Percentiles rank a stretch among this genome's conserved stretches.
Evolutionary conservation across 2,797 vertebrate species (phyloP).

Genomic region (Lepilemur septentrionalis): DNA sequence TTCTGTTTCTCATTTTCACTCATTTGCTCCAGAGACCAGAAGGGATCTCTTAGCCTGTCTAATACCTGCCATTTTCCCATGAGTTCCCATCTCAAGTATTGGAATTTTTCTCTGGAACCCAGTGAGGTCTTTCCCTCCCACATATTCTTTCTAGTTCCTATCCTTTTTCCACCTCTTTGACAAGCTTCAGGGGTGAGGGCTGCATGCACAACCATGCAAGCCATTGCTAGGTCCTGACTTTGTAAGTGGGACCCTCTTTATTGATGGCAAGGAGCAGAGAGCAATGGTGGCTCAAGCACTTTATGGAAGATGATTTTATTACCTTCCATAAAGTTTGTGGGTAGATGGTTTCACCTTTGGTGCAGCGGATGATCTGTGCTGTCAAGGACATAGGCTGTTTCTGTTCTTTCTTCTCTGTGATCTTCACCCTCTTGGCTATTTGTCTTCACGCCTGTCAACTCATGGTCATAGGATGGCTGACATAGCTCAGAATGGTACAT

Average conservation of each 20-base stretch:
- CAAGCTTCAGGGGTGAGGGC: neutral
- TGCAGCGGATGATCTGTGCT: neutral
- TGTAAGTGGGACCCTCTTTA: neutral
- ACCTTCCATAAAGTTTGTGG: too few relatives aligned
- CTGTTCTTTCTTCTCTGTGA: neutral
- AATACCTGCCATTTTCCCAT: neutral
- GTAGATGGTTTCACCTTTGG: neutral
- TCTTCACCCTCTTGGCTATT: neutral
- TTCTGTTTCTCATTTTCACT: neutral
- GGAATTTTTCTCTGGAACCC: neutral
- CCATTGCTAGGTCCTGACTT: neutral
- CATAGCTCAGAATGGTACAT: neutral
- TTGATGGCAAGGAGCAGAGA: neutral
- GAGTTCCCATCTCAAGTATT: neutral
- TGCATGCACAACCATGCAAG: neutral
- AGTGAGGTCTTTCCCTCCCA: neutral
- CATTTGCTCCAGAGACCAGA: neutral
- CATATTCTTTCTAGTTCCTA: neutral
- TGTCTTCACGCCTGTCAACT: neutral
- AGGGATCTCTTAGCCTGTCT: neutral
- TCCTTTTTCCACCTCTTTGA: neutral
- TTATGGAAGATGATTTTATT: neutral
- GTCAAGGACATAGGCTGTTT: neutral
- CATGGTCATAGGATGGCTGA: neutral
- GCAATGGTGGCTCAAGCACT: neutral